phyloP scores from a whole-genome alignment of 2,888 invertebrate genomes.

The Hofmannophila pseudospretella region DNA sequence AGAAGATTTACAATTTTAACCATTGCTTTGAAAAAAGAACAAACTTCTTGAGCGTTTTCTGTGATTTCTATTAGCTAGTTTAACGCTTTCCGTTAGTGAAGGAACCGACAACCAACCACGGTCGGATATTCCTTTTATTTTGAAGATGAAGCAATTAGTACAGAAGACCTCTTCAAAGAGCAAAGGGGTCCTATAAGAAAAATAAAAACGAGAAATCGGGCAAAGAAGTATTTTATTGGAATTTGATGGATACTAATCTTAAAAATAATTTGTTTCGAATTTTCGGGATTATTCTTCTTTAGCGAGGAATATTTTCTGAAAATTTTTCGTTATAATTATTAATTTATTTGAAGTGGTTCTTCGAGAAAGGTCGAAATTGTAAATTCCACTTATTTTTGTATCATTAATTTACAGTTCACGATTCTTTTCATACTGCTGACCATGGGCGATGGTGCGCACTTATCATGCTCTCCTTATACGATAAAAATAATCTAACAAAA shows the following conservation, averaged over 20 bases:
- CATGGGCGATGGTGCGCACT: no score
- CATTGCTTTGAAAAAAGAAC: no score
- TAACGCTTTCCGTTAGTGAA: constrained; percentile 23
- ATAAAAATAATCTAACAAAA: no score
- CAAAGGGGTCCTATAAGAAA: constrained; percentile 38
- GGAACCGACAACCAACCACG: constrained; percentile 25
- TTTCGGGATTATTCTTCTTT: constrained; percentile 1
- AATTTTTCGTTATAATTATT: background rate
- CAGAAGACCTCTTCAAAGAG: constrained; percentile 56
- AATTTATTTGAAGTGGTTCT: background rate
- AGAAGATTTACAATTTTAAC: no score
- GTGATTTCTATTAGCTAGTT: background rate
- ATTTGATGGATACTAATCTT: constrained; percentile 21
- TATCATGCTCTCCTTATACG: no score
- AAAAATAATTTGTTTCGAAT: constrained; percentile 8
- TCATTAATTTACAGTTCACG: no score
- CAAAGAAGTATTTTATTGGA: constrained; percentile 43
- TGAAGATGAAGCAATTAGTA: constrained; percentile 70
- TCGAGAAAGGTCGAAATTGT: no score
- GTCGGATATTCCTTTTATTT: constrained; percentile 62
- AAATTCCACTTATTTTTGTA: no score
- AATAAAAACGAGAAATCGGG: constrained; percentile 51
- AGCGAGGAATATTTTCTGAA: no score
- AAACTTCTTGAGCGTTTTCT: no score
- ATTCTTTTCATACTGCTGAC: no score